A percentile compares a stretch with the other conserved stretches of the same genome.
Conservation (phyloP, 2,113 vertebrate genomes). For the Fukomys damarensis region DNA sequence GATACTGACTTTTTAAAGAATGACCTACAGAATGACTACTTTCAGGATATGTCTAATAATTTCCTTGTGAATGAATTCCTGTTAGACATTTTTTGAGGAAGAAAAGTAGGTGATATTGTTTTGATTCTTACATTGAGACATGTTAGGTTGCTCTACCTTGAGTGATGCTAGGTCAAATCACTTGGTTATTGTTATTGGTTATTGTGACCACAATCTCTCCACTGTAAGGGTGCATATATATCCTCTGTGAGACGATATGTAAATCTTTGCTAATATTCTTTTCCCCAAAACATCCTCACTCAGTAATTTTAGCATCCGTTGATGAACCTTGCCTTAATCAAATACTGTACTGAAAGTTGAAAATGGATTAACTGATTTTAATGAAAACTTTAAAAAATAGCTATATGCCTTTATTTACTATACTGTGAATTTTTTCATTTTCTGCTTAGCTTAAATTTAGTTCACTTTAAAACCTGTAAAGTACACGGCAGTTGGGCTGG, state of each 20-base stretch:
- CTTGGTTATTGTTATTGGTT: neutral
- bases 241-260: neutral
- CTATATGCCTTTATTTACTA: neutral
- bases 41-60: neutral
- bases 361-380: neutral
- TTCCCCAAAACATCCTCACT: neutral
- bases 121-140: neutral
- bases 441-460: neutral
- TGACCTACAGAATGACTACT: neutral
- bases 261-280: neutral
- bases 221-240: neutral
- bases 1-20: neutral
- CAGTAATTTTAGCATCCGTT: neutral
- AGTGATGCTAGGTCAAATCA: neutral
- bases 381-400: slow-evolving; percentile 1
- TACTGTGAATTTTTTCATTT: neutral
- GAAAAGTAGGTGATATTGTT: neutral
- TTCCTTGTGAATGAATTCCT: neutral
- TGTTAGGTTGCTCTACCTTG: neutral
- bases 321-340: neutral
- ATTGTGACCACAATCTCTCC: neutral
- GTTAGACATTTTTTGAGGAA: neutral
- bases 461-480: slow-evolving; percentile 1
- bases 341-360: neutral
- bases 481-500: neutral